These are phyloP conservation scores for Lordiphosa clarofinis DNA, from an alignment of 1,140 invertebrate genomes.

Conservation along the genomic window DNA sequence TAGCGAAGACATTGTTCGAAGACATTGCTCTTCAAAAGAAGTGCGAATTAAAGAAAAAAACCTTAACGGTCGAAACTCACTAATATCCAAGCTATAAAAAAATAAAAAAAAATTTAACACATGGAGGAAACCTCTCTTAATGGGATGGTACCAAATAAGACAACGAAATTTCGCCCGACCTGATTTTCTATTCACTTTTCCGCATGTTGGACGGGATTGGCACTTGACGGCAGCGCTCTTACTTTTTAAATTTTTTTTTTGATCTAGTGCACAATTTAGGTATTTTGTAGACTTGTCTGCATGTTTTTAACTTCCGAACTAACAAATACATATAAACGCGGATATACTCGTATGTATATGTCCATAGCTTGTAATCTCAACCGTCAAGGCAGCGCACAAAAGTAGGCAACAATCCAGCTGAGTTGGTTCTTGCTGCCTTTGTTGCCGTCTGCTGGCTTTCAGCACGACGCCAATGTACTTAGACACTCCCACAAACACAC, in stretches of 20 bases:
- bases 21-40: too few relatives aligned
- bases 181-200: too few relatives aligned
- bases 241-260: too few relatives aligned
- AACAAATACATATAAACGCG: constrained; percentile 15
- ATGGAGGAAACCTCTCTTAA: too few relatives aligned
- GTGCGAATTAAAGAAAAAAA: too few relatives aligned
- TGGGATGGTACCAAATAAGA: too few relatives aligned
- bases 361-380: constrained; percentile 21
- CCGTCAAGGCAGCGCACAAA: constrained; percentile 40
- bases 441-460: constrained; percentile 43
- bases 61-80: too few relatives aligned
- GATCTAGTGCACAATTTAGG: not conserved
- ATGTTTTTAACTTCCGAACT: constrained; percentile 25
- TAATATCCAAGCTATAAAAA: too few relatives aligned
- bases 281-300: not conserved
- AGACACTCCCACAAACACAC: constrained; percentile 21
- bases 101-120: too few relatives aligned
- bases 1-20: too few relatives aligned
- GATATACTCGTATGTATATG: not conserved
- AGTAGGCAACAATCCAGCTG: constrained; percentile 45
- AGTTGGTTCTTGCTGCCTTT: constrained; percentile 29
- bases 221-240: not conserved
- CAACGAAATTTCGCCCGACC: too few relatives aligned
- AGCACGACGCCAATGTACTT: constrained; percentile 64
- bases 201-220: too few relatives aligned